Percentiles rank a stretch among this genome's conserved stretches.
Conservation (phyloP, 2,113 vertebrate species). For the Hemiprocne comata region DNA sequence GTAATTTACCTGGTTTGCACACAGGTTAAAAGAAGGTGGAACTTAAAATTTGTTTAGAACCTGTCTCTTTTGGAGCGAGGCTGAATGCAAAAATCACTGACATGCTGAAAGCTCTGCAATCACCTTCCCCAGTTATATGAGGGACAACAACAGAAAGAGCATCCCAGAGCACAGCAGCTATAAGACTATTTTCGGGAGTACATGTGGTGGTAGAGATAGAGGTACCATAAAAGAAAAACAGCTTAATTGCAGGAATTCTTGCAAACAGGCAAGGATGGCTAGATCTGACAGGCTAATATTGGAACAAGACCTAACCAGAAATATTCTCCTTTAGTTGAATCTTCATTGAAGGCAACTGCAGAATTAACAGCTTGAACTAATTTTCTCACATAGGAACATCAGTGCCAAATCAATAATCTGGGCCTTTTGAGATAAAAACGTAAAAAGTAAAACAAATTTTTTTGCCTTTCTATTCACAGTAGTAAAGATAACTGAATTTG, state of each 20-base stretch:
- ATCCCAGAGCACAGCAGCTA: background rate
- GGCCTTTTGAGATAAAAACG: background rate
- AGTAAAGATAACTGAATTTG: background rate
- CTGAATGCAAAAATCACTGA: background rate
- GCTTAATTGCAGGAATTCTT: background rate
- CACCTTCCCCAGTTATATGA: accelerated
- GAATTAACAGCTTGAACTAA: background rate
- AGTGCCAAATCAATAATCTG: background rate
- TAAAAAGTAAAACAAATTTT: background rate
- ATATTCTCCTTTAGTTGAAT: background rate
- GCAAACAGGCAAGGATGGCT: background rate
- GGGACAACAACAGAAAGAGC: background rate
- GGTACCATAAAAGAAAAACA: background rate
- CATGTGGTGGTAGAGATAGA: background rate
- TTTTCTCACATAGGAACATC: background rate
- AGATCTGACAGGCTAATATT: background rate
- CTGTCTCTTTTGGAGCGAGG: background rate
- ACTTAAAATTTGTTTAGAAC: background rate
- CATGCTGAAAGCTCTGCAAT: background rate
- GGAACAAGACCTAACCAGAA: background rate
- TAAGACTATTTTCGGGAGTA: background rate
- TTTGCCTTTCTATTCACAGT: background rate
- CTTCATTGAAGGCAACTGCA: background rate
- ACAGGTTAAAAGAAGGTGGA: background rate
- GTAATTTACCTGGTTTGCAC: background rate